phyloP scores from a whole-genome alignment of 1,140 invertebrate species.

The Harpegnathos saltator region DNA sequence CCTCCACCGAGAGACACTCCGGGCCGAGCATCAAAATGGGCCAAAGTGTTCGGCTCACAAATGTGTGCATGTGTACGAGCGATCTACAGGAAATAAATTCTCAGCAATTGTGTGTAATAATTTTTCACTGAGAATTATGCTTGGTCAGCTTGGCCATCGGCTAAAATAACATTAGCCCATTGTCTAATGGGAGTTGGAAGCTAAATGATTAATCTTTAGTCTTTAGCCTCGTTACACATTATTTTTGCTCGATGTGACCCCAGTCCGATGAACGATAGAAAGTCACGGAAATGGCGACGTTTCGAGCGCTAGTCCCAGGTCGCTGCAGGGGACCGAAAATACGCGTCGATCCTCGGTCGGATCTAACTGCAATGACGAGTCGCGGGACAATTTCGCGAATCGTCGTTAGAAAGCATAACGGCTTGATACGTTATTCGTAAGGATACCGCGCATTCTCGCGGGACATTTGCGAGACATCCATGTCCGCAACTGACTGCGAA shows the following conservation, averaged over 20 bases:
- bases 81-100: no score
- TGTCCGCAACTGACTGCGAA: slow-evolving; percentile 13
- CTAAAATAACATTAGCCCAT: no score
- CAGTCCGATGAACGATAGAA: slow-evolving; percentile 7
- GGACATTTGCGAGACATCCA: slow-evolving; percentile 25
- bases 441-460: slow-evolving; percentile 36
- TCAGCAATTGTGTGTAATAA: not conserved
- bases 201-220: slow-evolving; percentile 45
- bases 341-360: not conserved
- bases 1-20: no score
- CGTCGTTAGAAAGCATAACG: slow-evolving; percentile 69
- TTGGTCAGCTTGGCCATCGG: no score
- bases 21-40: no score
- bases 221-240: slow-evolving; percentile 40
- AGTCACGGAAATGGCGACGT: slow-evolving; percentile 19
- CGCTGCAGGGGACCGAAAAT: slow-evolving; percentile 25
- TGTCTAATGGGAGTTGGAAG: no score
- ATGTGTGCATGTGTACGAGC: no score
- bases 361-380: slow-evolving; percentile 18
- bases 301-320: not conserved
- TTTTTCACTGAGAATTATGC: not conserved
- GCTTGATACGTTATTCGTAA: slow-evolving; percentile 6
- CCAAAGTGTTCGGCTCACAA: no score
- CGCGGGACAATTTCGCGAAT: slow-evolving; percentile 39
- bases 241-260: slow-evolving; percentile 26